These are phyloP conservation scores for Oncorhynchus tshawytscha DNA, from an alignment of 2,113 vertebrate genomes.

Conservation along the genomic window DNA sequence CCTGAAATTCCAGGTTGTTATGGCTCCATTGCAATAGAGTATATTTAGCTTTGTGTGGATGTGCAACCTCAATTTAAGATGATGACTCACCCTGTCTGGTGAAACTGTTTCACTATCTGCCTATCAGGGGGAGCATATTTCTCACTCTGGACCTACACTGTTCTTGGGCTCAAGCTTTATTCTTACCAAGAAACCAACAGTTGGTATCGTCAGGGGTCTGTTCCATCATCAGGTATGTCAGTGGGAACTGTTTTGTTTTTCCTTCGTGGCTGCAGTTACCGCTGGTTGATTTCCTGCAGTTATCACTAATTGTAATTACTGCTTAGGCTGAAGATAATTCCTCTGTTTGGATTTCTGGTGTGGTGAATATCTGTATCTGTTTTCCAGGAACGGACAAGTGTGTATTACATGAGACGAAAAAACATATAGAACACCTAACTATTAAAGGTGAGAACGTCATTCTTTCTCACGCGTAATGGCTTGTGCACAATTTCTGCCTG, in stretches of 20 bases:
- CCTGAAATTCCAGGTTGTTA: background rate
- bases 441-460: conserved; percentile 34
- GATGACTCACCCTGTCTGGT: too few relatives aligned
- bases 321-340: too few relatives aligned
- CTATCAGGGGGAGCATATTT: conserved; percentile 47
- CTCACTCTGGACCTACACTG: conserved; percentile 38
- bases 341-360: background rate
- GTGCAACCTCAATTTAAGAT: too few relatives aligned
- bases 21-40: too few relatives aligned
- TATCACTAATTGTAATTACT: background rate
- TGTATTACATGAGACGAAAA: background rate
- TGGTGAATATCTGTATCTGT: too few relatives aligned
- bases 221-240: conserved; percentile 25
- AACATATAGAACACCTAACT: conserved; percentile 23
- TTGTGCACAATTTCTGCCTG: background rate
- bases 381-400: conserved; percentile 6
- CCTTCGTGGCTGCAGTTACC: background rate
- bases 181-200: conserved; percentile 48
- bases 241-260: background rate
- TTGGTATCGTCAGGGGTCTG: conserved; percentile 42
- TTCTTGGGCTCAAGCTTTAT: conserved; percentile 54
- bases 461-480: background rate
- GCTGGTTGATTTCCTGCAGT: background rate
- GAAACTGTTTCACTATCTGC: background rate
- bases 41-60: too few relatives aligned